These are phyloP conservation scores for Pelochelys cantorii DNA, from an alignment of 2,797 vertebrate genomes.

Conservation along the genomic window DNA sequence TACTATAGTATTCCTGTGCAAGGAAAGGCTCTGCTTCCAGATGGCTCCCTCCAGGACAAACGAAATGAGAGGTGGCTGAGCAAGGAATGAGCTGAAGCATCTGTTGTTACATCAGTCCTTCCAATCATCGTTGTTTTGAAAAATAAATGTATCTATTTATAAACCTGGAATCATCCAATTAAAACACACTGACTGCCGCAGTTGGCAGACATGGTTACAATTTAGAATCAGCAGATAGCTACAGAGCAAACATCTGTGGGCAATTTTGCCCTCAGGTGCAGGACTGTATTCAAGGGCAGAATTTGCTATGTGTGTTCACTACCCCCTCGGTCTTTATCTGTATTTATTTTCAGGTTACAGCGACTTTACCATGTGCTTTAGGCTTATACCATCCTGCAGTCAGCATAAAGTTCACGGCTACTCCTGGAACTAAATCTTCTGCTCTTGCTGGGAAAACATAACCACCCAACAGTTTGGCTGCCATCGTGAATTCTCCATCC, in stretches of 20 bases:
- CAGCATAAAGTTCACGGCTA: slow-evolving; percentile 90
- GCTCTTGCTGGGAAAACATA: slow-evolving; percentile 80
- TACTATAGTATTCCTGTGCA: neutral
- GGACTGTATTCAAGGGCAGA: neutral
- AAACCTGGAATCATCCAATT: neutral
- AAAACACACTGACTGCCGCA: neutral
- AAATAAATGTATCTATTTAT: neutral
- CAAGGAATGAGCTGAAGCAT: rapidly evolving
- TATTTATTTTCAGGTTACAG: neutral
- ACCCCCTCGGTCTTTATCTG: neutral
- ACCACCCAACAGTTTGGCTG: slow-evolving; percentile 76
- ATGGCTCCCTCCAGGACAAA: neutral
- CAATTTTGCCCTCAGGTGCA: neutral
- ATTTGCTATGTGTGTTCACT: neutral
- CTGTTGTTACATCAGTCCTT: neutral
- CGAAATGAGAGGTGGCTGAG: rapidly evolving
- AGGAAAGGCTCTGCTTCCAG: neutral
- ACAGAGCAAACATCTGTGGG: neutral
- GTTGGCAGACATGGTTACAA: neutral
- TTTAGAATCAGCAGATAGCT: neutral
- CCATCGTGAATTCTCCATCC: slow-evolving; percentile 80
- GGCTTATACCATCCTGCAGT: slow-evolving; percentile 91
- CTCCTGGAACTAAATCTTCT: slow-evolving; percentile 64
- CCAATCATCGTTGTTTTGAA: neutral
- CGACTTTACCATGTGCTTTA: slow-evolving; percentile 89